Base-by-base conservation (phyloP, 2,888 invertebrate genomes). In the Hartigia nigra region DNA sequence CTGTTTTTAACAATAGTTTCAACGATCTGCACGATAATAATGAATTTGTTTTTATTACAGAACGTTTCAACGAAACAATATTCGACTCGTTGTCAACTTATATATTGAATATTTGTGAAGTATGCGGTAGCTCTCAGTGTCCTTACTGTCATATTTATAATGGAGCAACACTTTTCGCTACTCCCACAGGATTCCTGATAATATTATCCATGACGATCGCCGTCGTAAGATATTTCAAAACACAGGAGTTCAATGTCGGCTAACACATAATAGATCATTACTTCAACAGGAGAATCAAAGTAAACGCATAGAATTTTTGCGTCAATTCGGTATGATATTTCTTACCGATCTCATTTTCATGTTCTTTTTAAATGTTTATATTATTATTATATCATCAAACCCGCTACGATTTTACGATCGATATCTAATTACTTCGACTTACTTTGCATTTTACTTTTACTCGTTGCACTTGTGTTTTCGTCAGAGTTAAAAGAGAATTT, bases 91-190 rank as follows among this genome's bases (percentile, higher is more conserved):
- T 97, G 75, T 96, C 97, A 31, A 96, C 97, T 0, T 97, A 97
- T 92, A 93, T 96, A 36, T 93, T 98, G 80, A 97, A 97, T 91
- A 97, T 98, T 84, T 98, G 98, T 91, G 97, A 98, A 90, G 98
- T 98, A 12, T 98, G 98, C 91, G 98, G 98, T 80, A 98, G 97
- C 77, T 98, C 97, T 74, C 98, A 98, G 91, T 98, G 98, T 90
- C 97, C 98, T 0, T 98, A 98, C 92, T 98, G 98, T 92, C 95
- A 96, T 76, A 96, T 97, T 84, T 97, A 97, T 92, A 97, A 97
- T 91, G 92, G 93, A 4, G 95, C 94, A 5, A 82, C 92, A 1
- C 88, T 91, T 1, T 85, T 88, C 70, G 90, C 83, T 5, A 84
- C 88, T 5, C 88, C 91, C 5, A 83, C 87, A 36, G 84, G 86